Base-by-base conservation (phyloP, 2,888 invertebrate species). In the Diarsia dahlii region DNA sequence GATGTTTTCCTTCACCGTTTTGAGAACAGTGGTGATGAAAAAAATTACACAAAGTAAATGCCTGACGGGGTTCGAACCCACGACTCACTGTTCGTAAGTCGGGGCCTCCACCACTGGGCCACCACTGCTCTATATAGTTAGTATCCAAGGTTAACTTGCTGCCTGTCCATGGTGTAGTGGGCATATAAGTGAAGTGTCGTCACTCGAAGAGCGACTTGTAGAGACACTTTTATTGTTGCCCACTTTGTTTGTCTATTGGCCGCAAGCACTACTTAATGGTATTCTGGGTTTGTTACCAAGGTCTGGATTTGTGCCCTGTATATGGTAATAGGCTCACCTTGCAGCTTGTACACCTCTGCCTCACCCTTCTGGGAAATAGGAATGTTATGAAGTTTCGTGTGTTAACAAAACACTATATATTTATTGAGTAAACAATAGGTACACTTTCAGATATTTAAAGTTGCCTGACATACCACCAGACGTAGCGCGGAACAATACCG, bases 381-480 rank as follows among this genome's bases (percentile, higher is more conserved):
- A 20, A n/a, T 23, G n/a, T n/a, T 45, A 45, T 3, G 9, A 15
- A 63, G 8, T n/a, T 13, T 23, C 15, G 6, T 13, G n/a, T n/a
- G 12, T 39, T 1, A 62, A 45, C 3, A 63, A 45, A 15, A 63
- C 20, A 39, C 3, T n/a, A 3, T 45, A 1, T 0, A 45, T 39
- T 63, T 63, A 63, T n/a, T n/a, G 5, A 13, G 1, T n/a, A 45
- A 48, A 39, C 15, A 58, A 78, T 13, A n/a, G n/a, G n/a, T n/a
- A 34, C 12, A 52, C 45, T 77, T 81, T 23, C 63, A 97, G 97
- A 84, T 97, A 96, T 89, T 89, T 97, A 76, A 95, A 97, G 87
- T 91, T 97, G 23, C 97, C 98, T 3, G 98, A 98, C 71, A 97
- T 98, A 71, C 98, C 98, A 0, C 94, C 97, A 3, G 98, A 98